Percentiles rank a stretch among this genome's conserved stretches.
These are phyloP conservation scores for Aphaenogaster rudis DNA, from an alignment of 1,140 invertebrate species.

Conservation along the genomic window DNA sequence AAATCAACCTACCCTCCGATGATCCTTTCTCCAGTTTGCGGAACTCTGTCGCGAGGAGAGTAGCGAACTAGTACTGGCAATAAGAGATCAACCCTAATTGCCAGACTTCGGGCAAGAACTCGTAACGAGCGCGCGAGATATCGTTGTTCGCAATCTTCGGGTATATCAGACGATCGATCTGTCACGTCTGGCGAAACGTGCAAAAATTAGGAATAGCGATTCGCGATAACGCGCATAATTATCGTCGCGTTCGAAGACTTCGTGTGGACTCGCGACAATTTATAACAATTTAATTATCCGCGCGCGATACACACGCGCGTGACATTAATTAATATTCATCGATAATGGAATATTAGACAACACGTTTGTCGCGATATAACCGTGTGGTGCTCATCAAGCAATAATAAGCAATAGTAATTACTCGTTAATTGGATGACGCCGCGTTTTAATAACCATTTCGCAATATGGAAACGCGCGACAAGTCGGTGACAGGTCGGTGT, in stretches of 20 bases:
- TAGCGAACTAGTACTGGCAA: slow-evolving; percentile 16
- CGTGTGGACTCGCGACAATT: slow-evolving; percentile 31
- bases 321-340: slow-evolving; percentile 62
- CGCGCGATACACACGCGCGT: slow-evolving; percentile 19
- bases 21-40: slow-evolving; percentile 49
- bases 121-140: slow-evolving; percentile 37
- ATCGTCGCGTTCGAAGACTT: slow-evolving; percentile 14
- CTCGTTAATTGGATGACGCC: slow-evolving; percentile 56
- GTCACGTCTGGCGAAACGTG: background rate
- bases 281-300: slow-evolving; percentile 61
- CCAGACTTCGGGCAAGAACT: slow-evolving; percentile 21
- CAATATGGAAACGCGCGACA: slow-evolving; percentile 23
- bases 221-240: slow-evolving; percentile 38
- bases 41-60: slow-evolving; percentile 24
- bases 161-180: background rate
- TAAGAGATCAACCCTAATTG: slow-evolving; percentile 61
- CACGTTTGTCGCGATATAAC: slow-evolving; percentile 39
- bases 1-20: slow-evolving; percentile 70
- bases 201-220: slow-evolving; percentile 13
- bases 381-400: slow-evolving; percentile 44
- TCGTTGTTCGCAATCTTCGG: slow-evolving; percentile 9
- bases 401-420: slow-evolving; percentile 63
- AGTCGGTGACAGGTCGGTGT: background rate
- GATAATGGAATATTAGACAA: slow-evolving; percentile 64
- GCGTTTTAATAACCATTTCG: slow-evolving; percentile 56